Conservation (phyloP, 2,888 invertebrate genomes). For the Drosophila pseudotalamancana region DNA sequence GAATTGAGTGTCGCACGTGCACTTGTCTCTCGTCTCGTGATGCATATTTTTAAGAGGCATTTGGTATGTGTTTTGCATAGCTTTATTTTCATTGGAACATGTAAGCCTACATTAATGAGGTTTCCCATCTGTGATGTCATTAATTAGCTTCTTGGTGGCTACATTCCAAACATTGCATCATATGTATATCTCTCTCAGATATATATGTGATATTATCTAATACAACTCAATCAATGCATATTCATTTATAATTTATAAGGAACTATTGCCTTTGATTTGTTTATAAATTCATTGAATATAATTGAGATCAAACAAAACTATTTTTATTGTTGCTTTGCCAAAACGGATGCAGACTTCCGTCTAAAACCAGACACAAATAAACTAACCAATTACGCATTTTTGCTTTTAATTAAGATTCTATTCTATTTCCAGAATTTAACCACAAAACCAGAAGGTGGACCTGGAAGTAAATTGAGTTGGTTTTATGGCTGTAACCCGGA, state of each 20-base stretch:
- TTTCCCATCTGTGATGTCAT: neutral
- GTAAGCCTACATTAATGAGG: neutral
- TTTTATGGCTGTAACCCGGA: neutral
- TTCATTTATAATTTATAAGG: too few relatives aligned
- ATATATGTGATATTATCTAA: too few relatives aligned
- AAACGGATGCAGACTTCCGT: too few relatives aligned
- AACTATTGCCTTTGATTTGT: too few relatives aligned
- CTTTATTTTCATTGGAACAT: neutral
- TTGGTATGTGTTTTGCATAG: neutral
- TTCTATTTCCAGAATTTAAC: neutral
- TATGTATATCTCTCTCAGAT: too few relatives aligned
- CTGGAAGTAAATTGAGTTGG: neutral
- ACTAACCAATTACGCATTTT: neutral
- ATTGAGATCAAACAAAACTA: too few relatives aligned
- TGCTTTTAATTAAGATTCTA: neutral
- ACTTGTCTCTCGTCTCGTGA: neutral
- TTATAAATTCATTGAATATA: too few relatives aligned
- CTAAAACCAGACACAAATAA: too few relatives aligned
- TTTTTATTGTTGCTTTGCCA: too few relatives aligned
- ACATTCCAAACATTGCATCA: too few relatives aligned
- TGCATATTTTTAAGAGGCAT: neutral
- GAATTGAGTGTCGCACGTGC: slow-evolving; percentile 61
- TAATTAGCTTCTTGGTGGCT: too few relatives aligned
- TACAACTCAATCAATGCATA: too few relatives aligned
- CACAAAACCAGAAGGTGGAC: neutral